Evolutionary conservation across 2,113 vertebrate species (phyloP), one percentile per base, ranked within the genome.

Genomic region (Ailuropoda melanoleuca): DNA sequence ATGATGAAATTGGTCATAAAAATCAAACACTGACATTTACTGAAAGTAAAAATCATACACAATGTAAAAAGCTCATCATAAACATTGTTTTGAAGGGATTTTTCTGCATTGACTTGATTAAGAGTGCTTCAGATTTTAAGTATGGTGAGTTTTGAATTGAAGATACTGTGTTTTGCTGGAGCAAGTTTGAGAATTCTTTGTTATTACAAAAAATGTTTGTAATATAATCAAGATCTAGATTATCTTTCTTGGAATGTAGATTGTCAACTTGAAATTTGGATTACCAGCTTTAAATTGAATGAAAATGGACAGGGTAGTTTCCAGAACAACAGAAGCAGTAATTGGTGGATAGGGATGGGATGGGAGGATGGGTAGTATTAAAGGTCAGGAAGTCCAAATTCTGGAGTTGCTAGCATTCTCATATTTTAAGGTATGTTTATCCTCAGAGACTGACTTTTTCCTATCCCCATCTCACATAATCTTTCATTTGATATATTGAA

Each of bases 241-340:
- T 53, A 17, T 8, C 12, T 82, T 72, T 74, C 9, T 88, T 82
- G 56, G 92, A 90, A 80, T 74, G 17, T 26, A 85, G 31, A 70
- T 70, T 94, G 74, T n/a, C 50, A 50, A 18, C 60, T 89, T 96
- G 48, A 97, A 92, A 77, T 97, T 89, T 3, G 75, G 34, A 56
- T 78, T 84, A 46, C 50, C 11, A 43, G 43, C 34, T 92, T 75
- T 62, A 93, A 70, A 95, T 83, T 84, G 58, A 93, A 0, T 90
- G 58, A 37, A 88, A 58, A 37, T 75, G n/a, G 5, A 50, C 14
- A 96, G 31, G 19, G 15, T 53, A 74, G 19, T 94, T 96, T 90
- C 15, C 21, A 46, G 93, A 82, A 87, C 24, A 80, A n/a, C 60
- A 93, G 21, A 96, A 81, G 29, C 21, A 83, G 4, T 85, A 85